phyloP scores from a whole-genome alignment of 2,888 invertebrate species.

The Oscheius sp. region DNA sequence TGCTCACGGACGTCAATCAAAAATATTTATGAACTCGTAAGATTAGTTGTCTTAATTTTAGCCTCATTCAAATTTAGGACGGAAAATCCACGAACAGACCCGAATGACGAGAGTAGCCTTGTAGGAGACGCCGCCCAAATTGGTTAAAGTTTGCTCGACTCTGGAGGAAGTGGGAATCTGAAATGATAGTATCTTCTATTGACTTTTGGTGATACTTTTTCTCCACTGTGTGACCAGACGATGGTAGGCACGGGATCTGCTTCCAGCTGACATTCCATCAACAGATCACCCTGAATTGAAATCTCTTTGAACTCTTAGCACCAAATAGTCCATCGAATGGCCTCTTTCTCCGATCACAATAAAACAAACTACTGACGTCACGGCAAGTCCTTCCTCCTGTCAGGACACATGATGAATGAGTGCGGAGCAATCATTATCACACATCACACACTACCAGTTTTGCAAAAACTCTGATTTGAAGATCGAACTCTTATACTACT shows the following conservation, averaged over 20 bases:
- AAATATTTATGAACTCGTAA: too few relatives aligned
- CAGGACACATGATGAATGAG: slow-evolving; percentile 12
- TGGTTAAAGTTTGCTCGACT: slow-evolving; percentile 65
- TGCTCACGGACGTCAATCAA: background rate
- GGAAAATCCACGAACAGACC: slow-evolving; percentile 43
- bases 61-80: background rate
- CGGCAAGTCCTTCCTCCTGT: background rate
- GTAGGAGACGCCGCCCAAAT: slow-evolving; percentile 61
- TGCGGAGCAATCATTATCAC: background rate
- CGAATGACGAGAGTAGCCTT: slow-evolving; percentile 71
- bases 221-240: slow-evolving; percentile 70
- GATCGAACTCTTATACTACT: too few relatives aligned
- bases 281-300: slow-evolving; percentile 68
- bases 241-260: slow-evolving; percentile 70
- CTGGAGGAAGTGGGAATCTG: slow-evolving; percentile 59
- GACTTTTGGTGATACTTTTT: slow-evolving; percentile 21
- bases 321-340: too few relatives aligned
- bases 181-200: too few relatives aligned
- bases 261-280: slow-evolving; percentile 73
- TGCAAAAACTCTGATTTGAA: too few relatives aligned
- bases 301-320: background rate
- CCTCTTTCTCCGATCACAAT: too few relatives aligned
- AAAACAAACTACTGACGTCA: too few relatives aligned
- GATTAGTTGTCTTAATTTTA: too few relatives aligned
- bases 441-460: slow-evolving; percentile 1